These are phyloP conservation scores for Nansenia antarctica DNA, from an alignment of 2,113 vertebrate species.

Conservation along the genomic window DNA sequence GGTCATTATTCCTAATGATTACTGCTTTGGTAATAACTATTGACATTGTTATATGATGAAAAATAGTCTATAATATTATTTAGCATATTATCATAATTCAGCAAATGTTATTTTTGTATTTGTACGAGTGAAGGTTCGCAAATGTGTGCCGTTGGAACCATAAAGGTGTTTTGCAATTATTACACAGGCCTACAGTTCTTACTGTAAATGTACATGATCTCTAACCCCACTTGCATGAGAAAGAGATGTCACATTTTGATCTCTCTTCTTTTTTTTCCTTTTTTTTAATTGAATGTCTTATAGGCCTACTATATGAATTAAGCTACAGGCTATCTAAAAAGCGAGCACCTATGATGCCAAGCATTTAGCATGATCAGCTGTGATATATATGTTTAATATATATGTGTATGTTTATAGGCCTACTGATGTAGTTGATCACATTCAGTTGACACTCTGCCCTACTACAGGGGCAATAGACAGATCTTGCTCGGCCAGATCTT, in stretches of 20 bases:
- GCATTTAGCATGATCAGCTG: too few species aligned
- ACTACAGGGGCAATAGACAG: too few species aligned
- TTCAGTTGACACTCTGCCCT: background rate
- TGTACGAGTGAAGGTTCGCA: background rate
- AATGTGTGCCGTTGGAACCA: background rate
- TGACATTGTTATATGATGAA: too few species aligned
- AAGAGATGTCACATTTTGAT: background rate
- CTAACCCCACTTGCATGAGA: background rate
- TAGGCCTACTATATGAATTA: too few species aligned
- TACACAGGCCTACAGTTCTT: background rate
- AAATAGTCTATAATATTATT: background rate
- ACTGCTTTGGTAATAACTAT: too few species aligned
- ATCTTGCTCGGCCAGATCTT: constrained; percentile 34
- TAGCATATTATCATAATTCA: background rate
- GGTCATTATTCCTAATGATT: too few species aligned
- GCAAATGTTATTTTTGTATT: background rate
- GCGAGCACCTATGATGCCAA: too few species aligned
- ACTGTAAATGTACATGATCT: background rate
- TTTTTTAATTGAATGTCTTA: background rate
- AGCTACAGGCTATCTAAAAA: background rate
- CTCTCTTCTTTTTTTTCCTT: background rate
- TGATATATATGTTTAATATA: background rate
- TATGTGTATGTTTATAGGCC: too few species aligned
- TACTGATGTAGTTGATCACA: background rate
- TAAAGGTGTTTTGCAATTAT: background rate